Evolutionary conservation across 2,888 invertebrate genomes (phyloP), one percentile per base, ranked within the genome.

Genomic region (Tortrix viridana): DNA sequence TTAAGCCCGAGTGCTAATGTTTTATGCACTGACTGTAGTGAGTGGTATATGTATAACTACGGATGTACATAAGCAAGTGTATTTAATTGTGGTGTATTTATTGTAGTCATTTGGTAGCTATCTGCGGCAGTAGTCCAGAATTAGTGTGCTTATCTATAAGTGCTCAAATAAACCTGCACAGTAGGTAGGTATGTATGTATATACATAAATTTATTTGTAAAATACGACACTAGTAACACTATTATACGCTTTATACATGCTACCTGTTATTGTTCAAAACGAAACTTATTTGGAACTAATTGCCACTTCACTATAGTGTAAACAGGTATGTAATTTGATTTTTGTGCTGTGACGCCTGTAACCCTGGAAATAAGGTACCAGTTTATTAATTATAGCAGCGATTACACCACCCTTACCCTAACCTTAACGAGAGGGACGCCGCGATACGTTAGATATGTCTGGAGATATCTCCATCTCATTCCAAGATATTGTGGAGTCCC

Each of bases 1-100:
- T 67, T 49, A 65, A 37, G 23, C 37, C 66, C 54, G 60, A 64
- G 65, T 67, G 67, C 65, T 66, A 64, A 64, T 60, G 60, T 57
- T 62, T 16, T 67, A 53, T 53, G 52, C 43, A 44, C 43, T 41
- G 5, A 37, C 9, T 52, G 37, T 3, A 32, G 14, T 3, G n/a
- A 26, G 32, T 32, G 18, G 4, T 37, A 32, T 43, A 43, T 14
- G n/a, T 53, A 54, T 26, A 49, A 9, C 22, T 61, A 55, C 43
- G 32, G 26, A 43, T 55, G 32, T 32, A 32, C 32, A 60, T 41
- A 60, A 41, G 53, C 52, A 46, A 52, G 46, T 47, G 38, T 46
- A 53, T 38, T 53, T 44, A 37, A 56, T 56, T 50, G 38, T 37
- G 14, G 26, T 60, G 43, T 49, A 49, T 49, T 49, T 22, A 44